phyloP scores from a whole-genome alignment of 2,797 vertebrate genomes.

The Ambastaia sidthimunki region DNA sequence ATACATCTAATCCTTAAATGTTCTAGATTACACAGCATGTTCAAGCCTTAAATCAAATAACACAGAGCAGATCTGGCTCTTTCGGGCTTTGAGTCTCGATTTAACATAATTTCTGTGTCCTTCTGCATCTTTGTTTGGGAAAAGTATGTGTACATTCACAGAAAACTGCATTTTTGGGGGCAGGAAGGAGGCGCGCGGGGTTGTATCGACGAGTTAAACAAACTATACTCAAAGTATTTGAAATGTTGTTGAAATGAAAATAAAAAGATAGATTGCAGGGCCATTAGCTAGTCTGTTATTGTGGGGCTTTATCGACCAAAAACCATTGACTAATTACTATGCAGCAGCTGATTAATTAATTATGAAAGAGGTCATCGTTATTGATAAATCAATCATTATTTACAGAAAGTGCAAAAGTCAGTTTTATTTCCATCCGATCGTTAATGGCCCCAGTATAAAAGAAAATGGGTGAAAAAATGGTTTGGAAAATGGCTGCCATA shows the following conservation, averaged over 20 bases:
- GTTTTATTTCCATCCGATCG: conserved; percentile 77
- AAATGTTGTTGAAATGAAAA: conserved; percentile 36
- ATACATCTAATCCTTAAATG: conserved; percentile 32
- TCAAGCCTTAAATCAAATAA: conserved; percentile 38
- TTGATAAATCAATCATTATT: conserved; percentile 85
- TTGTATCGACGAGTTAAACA: background rate
- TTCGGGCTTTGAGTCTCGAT: conserved; percentile 23
- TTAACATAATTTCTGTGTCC: conserved; percentile 28
- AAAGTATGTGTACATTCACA: conserved; percentile 7
- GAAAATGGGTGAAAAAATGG: conserved; percentile 45
- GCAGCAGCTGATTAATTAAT: conserved; percentile 82
- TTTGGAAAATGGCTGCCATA: conserved; percentile 69
- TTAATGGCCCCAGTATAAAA: conserved; percentile 70
- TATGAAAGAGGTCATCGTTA: conserved; percentile 82
- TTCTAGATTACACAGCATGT: conserved; percentile 24
- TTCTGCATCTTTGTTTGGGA: conserved; percentile 24
- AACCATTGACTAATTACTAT: conserved; percentile 82
- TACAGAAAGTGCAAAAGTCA: conserved; percentile 77
- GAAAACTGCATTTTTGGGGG: background rate
- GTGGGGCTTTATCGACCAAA: conserved; percentile 78
- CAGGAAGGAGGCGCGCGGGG: background rate
- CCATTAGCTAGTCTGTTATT: conserved; percentile 83
- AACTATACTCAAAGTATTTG: conserved; percentile 24
- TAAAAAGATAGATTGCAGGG: conserved; percentile 69
- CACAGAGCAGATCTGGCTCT: conserved; percentile 15